Conservation (phyloP, 2,888 invertebrate genomes). For the Gisinianus flammeolus region DNA sequence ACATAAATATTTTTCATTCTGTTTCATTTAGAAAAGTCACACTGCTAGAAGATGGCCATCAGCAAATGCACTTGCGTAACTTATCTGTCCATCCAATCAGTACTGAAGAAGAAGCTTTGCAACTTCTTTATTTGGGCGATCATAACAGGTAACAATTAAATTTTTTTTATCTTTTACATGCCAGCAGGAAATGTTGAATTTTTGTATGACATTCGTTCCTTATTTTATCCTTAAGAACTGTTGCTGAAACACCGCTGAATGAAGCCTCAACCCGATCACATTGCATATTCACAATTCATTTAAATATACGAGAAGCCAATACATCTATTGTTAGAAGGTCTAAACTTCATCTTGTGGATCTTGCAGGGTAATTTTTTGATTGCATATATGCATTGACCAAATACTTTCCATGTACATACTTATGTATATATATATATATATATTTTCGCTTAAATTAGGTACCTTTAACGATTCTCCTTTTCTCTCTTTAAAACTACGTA, state of each 20-base stretch:
- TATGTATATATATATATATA: too few relatives aligned
- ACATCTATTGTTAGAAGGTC: constrained; percentile 62
- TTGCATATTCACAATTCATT: constrained; percentile 66
- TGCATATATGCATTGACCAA: not conserved
- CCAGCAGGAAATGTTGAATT: constrained; percentile 24
- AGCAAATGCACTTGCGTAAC: constrained; percentile 64
- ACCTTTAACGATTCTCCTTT: too few relatives aligned
- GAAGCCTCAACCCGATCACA: constrained; percentile 67
- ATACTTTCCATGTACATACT: too few relatives aligned
- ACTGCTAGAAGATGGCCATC: constrained; percentile 64
- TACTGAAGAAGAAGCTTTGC: constrained; percentile 65
- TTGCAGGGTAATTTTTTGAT: constrained; percentile 64
- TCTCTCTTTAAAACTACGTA: not conserved
- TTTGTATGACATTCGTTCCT: not conserved
- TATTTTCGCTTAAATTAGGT: too few relatives aligned
- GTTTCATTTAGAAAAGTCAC: not conserved
- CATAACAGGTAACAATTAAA: constrained; percentile 66
- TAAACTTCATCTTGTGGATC: constrained; percentile 66
- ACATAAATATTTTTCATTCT: not conserved
- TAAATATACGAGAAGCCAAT: constrained; percentile 61
- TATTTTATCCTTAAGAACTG: constrained; percentile 61
- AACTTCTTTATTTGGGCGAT: constrained; percentile 65
- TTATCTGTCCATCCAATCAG: constrained; percentile 64
- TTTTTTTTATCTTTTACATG: too few relatives aligned
- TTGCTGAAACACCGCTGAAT: constrained; percentile 67